These are phyloP conservation scores for Cercopithecus mitis DNA, from an alignment of 2,797 vertebrate species.

Conservation along the genomic window DNA sequence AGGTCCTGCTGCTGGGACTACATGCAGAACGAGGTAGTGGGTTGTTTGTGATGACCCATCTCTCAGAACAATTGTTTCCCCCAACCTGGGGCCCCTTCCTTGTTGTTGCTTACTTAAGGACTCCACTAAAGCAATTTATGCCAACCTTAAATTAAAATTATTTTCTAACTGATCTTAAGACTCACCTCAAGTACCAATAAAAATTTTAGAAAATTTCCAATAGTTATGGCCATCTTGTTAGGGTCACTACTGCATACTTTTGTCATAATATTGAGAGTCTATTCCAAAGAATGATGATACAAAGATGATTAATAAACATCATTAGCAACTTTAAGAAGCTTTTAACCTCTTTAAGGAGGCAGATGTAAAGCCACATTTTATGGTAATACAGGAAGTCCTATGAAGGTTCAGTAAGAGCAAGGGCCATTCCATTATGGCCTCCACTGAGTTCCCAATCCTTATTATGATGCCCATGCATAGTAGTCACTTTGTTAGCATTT, in stretches of 20 bases:
- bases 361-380: neutral
- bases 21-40: neutral
- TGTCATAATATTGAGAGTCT: neutral
- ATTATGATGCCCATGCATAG: neutral
- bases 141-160: neutral
- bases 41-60: neutral
- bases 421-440: neutral
- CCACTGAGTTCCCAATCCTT: neutral
- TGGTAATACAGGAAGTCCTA: neutral
- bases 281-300: neutral
- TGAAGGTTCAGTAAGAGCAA: neutral
- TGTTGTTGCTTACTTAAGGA: neutral
- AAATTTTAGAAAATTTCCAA: neutral
- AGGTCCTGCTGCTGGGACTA: neutral
- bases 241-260: neutral
- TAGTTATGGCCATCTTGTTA: neutral
- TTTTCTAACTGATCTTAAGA: neutral
- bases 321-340: neutral
- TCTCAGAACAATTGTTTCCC: neutral
- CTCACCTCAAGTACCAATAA: neutral
- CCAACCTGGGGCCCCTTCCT: neutral
- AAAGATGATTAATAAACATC: neutral
- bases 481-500: neutral
- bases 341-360: neutral
- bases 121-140: neutral